A percentile compares a stretch with the other conserved stretches of the same genome.
phyloP scores from a whole-genome alignment of 2,113 vertebrate species.

The Callaeas wilsoni region DNA sequence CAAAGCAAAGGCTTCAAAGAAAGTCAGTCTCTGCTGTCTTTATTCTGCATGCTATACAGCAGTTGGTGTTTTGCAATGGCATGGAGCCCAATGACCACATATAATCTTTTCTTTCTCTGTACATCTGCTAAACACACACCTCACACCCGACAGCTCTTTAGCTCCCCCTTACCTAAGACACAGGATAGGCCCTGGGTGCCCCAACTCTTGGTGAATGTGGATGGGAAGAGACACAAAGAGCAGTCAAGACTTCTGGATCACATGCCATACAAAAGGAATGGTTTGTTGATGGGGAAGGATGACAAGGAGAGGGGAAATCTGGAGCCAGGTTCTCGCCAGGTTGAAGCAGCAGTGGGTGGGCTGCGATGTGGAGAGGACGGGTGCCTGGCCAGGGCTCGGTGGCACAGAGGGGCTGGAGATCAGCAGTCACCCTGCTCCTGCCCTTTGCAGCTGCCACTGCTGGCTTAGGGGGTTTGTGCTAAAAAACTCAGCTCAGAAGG shows the following conservation, averaged over 20 bases:
- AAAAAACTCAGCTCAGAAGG: neutral
- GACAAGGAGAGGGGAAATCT: neutral
- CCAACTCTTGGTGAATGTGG: neutral
- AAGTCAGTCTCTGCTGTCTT: neutral
- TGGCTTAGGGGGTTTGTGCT: neutral
- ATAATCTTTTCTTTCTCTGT: neutral
- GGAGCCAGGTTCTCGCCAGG: neutral
- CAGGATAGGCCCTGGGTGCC: neutral
- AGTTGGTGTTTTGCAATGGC: neutral
- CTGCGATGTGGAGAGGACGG: rapidly evolving
- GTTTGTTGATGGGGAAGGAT: neutral
- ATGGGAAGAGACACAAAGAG: neutral
- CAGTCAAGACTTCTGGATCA: neutral
- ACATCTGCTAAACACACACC: neutral
- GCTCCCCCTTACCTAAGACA: neutral
- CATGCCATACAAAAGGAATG: neutral
- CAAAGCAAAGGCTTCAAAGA: constrained; percentile 29
- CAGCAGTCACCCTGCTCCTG: neutral
- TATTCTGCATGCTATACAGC: neutral
- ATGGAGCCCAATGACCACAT: neutral
- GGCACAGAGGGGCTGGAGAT: neutral
- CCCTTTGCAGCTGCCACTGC: neutral
- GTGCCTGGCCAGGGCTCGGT: neutral
- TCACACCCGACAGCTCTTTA: neutral
- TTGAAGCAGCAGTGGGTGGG: neutral